Evolutionary conservation across 2,797 vertebrate species (phyloP).

Genomic region (Triplophysa bombifrons): DNA sequence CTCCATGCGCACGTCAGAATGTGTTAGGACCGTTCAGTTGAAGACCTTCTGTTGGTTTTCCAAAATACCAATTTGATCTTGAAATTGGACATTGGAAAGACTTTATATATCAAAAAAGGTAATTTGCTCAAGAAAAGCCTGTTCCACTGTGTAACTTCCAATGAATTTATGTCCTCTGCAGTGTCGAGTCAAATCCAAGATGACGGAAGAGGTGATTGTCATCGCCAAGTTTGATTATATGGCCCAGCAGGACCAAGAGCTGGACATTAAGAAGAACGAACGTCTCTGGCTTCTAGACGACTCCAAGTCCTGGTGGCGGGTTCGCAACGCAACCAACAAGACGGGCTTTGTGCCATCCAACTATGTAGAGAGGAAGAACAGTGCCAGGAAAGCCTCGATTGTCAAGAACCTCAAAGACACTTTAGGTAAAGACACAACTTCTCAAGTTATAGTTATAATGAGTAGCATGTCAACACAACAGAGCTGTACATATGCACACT

Average conservation of each 20-base stretch:
- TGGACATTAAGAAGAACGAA: conserved; percentile 95
- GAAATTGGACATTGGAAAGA: neutral
- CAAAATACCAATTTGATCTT: conserved; percentile 1
- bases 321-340: conserved; percentile 90
- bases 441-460: neutral
- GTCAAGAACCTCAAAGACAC: conserved; percentile 94
- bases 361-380: conserved; percentile 93
- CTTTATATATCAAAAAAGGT: neutral
- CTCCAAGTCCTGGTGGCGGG: conserved; percentile 94
- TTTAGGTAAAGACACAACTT: conserved; percentile 75
- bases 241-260: conserved; percentile 93
- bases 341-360: conserved; percentile 93
- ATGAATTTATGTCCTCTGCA: conserved; percentile 56
- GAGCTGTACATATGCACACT: no score
- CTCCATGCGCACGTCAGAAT: neutral
- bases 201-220: conserved; percentile 94
- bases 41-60: conserved; percentile 18
- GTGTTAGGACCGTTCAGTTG: neutral
- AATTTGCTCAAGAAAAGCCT: neutral
- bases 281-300: conserved; percentile 90
- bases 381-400: conserved; percentile 89
- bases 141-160: conserved; percentile 18
- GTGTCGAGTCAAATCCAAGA: conserved; percentile 79
- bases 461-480: no score
- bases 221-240: conserved; percentile 94